Base-by-base conservation (phyloP, 2,797 vertebrate genomes). In the Melanotaenia parkinsoni region DNA sequence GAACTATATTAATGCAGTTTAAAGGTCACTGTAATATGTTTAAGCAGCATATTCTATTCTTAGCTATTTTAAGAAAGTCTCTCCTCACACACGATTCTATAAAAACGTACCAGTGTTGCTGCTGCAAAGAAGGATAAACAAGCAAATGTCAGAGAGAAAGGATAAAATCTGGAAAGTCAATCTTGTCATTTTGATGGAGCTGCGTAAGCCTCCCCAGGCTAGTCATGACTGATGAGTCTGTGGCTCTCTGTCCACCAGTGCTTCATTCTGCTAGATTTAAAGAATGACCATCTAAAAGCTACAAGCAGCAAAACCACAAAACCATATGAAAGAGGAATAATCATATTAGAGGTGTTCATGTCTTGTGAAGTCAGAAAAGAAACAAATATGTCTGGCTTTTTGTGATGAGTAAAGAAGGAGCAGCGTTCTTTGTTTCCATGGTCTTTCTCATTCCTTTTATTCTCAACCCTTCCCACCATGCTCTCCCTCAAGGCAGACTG, bases 111-210 rank as follows among this genome's bases (percentile, higher is more conserved):
- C 71, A 74, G 40, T 69, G 47, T 64, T 70, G 78, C 74, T 58
- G 35, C 76, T 66, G 62, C 77, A 79, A 77, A 80, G 69, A 53
- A 71, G 77, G 74, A 87, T 85, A 91, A 93, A 92, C 85, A 90
- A 84, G 57, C 63, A 85, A 88, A 87, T 87, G 89, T 90, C 88
- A 87, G 63, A 70, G 84, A 86, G 77, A 88, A 86, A 82, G 80
- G 84, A 90, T 87, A 88, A 91, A 91, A 91, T 87, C 85, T 88
- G 80, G 86, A 92, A 90, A 90, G 88, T 93, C 90, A 91, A 88
- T 91, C 86, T 86, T 92, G 92, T 92, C 91, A 89, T 89, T 92
- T 90, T 92, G 93, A 93, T 91, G 83, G 93, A 93, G 85, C 88
- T 86, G 82, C 63, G 59, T 72, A 72, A 75, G 83, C 74, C 82